A percentile compares a stretch with the other conserved stretches of the same genome.
These are phyloP conservation scores for Mormyrus hasselquistii DNA, from an alignment of 2,797 vertebrate genomes.

Conservation along the genomic window DNA sequence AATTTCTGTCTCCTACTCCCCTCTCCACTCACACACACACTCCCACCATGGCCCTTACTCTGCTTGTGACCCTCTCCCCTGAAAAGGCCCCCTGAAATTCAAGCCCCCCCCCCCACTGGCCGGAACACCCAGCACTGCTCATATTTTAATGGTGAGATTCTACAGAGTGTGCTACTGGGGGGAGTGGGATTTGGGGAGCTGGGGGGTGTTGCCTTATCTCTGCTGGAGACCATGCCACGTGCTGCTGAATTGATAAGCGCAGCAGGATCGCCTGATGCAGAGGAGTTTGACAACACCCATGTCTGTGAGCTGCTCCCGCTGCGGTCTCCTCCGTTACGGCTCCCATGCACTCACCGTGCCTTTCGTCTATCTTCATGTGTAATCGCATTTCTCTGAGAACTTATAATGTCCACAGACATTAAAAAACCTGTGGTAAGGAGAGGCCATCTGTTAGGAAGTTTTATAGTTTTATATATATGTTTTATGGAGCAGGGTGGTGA, in stretches of 20 bases:
- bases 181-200: background rate
- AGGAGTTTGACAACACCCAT: background rate
- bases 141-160: slow-evolving; percentile 46
- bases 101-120: slow-evolving; percentile 18
- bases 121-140: slow-evolving; percentile 43
- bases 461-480: background rate
- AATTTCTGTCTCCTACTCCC: slow-evolving; percentile 18
- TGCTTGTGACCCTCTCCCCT: slow-evolving; percentile 9
- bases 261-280: background rate
- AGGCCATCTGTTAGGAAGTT: background rate
- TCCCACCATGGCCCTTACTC: slow-evolving; percentile 16
- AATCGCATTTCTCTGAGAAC: background rate
- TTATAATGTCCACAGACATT: background rate
- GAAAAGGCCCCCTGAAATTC: slow-evolving; percentile 37
- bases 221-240: background rate
- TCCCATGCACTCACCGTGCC: background rate
- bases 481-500: background rate
- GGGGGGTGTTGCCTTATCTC: background rate
- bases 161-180: slow-evolving; percentile 21
- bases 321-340: background rate
- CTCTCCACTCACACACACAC: slow-evolving; percentile 24
- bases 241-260: background rate
- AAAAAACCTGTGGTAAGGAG: background rate
- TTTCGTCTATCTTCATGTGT: too few relatives aligned
- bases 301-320: background rate